Percentiles rank a stretch among this genome's conserved stretches.
Conservation (phyloP, 1,140 invertebrate species). For the Venturia canescens region DNA sequence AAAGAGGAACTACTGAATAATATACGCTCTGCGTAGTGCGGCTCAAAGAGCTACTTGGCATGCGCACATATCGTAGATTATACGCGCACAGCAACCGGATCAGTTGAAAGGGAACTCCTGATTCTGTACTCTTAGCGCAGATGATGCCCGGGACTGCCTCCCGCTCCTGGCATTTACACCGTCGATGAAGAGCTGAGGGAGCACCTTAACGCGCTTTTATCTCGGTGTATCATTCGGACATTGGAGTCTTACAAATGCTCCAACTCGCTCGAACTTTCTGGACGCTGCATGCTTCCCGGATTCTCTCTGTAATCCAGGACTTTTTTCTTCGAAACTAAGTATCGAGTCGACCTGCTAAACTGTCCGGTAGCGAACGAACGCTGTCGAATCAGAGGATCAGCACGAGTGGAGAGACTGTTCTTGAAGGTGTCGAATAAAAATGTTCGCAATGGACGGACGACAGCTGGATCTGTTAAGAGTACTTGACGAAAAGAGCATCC, state of each 20-base stretch:
- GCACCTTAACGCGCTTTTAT: conserved; percentile 39
- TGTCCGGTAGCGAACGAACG: conserved; percentile 1
- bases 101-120: conserved; percentile 40
- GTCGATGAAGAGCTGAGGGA: conserved; percentile 19
- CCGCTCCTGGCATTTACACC: conserved; percentile 10
- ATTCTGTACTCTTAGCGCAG: conserved; percentile 22
- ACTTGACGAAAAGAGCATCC: neutral
- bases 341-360: neutral
- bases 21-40: conserved; percentile 31
- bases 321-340: conserved; percentile 14
- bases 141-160: neutral
- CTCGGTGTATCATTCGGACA: neutral
- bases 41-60: neutral
- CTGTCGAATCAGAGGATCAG: neutral
- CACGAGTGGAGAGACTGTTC: neutral
- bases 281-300: neutral
- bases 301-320: neutral
- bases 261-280: neutral
- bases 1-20: conserved; percentile 44
- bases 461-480: neutral
- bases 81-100: conserved; percentile 26
- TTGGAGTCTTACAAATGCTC: conserved; percentile 6
- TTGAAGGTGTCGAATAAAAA: conserved; percentile 24
- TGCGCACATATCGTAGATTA: neutral
- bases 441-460: neutral